Evolutionary conservation across 1,140 invertebrate genomes (phyloP), one percentile per base, ranked within the genome.

Genomic region (Leucophenga varia): DNA sequence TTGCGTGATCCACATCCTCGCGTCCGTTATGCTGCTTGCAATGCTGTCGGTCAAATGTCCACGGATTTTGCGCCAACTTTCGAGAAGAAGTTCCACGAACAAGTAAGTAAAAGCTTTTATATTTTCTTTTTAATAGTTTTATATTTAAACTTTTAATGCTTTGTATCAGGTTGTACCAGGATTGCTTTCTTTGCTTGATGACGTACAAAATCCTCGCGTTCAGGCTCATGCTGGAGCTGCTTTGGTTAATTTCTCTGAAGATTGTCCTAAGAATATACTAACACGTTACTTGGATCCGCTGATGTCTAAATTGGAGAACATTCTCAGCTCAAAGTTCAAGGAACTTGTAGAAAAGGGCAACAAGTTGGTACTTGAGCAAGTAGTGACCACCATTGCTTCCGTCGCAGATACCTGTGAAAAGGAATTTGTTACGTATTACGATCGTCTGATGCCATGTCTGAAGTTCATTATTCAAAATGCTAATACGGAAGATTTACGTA

Each of bases 41-140:
- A 99, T 80, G 94, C 95, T n/a, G 84, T 99, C 30, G 97, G 97
- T 12, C 97, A 99, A 79, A 96, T 99, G 92, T 93, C 94, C 1
- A 94, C 95, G 10, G 97, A 99, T 77, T 99, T 99, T 81, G 93
- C 93, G 4, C 95, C 95, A 3, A 81, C 82, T 7, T 96, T 99
- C 65, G 93, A 99, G 76, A 98, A 98, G 78, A 97, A 97, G 78
- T 99, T 96, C 77, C 96, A 99, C 70, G 86, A 88, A 43, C 90
- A 89, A 78, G 65, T 70, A 9, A 44, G n/a, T 3, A 16, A n/a
- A n/a, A n/a, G n/a, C n/a, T n/a, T n/a, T n/a, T n/a, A n/a, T n/a
- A n/a, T n/a, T n/a, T n/a, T n/a, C n/a, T n/a, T n/a, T 18, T 38
- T 25, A 14, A 34, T 6, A 34, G 16, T n/a, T 34, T 34, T 4